These are phyloP conservation scores for Ascidia mentula DNA, from an alignment of 23 tunicate genomes.

Conservation along the genomic window DNA sequence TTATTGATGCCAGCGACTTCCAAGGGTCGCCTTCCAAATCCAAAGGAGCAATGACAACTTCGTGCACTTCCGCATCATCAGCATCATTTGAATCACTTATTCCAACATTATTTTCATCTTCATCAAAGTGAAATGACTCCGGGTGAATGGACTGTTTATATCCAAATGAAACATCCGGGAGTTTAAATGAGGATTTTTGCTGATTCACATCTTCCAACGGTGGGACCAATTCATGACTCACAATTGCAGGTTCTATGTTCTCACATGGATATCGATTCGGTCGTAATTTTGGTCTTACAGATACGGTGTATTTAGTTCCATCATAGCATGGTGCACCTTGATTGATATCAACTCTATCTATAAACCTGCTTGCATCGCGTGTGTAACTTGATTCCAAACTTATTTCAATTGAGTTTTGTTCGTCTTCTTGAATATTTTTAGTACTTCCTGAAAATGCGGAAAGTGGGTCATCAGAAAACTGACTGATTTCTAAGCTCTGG, in stretches of 20 bases:
- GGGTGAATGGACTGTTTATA: neutral
- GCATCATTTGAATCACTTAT: neutral
- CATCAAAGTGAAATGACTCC: neutral
- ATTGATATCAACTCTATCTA: neutral
- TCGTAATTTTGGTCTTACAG: neutral
- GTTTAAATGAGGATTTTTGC: neutral
- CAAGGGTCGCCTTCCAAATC: slow-evolving; percentile 17
- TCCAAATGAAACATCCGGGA: neutral
- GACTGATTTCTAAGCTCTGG: neutral
- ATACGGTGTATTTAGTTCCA: neutral
- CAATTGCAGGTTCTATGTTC: too few relatives aligned
- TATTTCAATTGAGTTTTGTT: neutral
- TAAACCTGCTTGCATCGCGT: neutral
- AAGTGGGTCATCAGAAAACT: neutral
- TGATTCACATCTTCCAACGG: neutral
- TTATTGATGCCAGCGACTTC: slow-evolving; percentile 9
- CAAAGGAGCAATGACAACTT: neutral
- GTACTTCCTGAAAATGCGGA: neutral
- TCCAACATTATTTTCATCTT: neutral
- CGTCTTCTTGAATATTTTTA: neutral
- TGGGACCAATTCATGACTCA: too few relatives aligned
- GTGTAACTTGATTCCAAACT: neutral
- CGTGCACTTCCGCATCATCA: neutral
- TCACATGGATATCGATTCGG: neutral
- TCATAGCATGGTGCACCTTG: neutral